Base-by-base conservation (phyloP, 2,797 vertebrate species). In the Amazona finschi region DNA sequence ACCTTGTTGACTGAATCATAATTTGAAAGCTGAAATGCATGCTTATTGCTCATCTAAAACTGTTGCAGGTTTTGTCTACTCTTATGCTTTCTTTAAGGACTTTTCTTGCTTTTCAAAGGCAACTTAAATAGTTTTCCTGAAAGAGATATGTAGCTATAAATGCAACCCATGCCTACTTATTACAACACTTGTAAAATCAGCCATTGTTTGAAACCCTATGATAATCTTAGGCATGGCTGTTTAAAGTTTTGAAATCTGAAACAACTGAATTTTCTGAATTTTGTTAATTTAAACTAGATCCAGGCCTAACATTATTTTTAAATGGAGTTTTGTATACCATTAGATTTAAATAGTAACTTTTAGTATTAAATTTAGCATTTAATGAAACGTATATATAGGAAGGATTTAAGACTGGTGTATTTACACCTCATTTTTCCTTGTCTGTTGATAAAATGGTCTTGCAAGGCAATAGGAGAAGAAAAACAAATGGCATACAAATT, bases 121-220 rank as follows among this genome's bases (percentile, higher is more conserved):
- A 92, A 72, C 61, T 74, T 70, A 76, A 90, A 76, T 90, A 52
- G 80, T 90, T 79, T 88, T 58, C 58, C 61, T 92, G 53, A 50
- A 89, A 43, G 30, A 72, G 28, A 43, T 50, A n/a, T 52, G 46
- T 86, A 75, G 52, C 81, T 93, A 22, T 47, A 66, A 89, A 61
- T 80, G 82, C 60, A 91, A 31, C n/a, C n/a, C 15, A 13, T 89
- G 80, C n/a, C 75, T 85, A 12, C 44, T 87, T 80, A 41, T 57
- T 93, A 24, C 28, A 88, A 52, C 6, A 18, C n/a, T 64, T 70
- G 73, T 94, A 60, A 96, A 95, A 94, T 96, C 94, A 89, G 36
- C 87, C 61, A 89, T 89, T 97, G 69, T 88, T 76, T 96, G 38
- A 86, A 88, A 36, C 75, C 41, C 71, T 96, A 1, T 91, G 61